Evolutionary conservation across 64 coral and sea anemone species (phyloP).

Genomic region (Porites australiensis): DNA sequence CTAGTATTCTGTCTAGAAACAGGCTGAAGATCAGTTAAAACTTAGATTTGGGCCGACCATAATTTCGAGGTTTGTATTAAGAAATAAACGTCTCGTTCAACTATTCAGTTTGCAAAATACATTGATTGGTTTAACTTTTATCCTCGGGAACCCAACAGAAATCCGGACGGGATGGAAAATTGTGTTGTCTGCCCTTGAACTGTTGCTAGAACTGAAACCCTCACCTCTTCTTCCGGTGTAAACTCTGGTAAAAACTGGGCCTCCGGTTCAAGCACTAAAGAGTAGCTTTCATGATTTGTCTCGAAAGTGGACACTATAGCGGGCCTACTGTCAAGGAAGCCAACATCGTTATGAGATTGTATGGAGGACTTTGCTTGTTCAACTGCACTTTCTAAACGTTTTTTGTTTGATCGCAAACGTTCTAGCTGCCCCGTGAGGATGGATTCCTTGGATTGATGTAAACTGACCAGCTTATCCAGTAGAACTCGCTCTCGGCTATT

Average conservation of each 20-base stretch:
- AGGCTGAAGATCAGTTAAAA: too few relatives aligned
- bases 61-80: too few relatives aligned
- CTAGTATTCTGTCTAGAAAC: too few relatives aligned
- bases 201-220: too few relatives aligned
- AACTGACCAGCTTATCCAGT: not conserved
- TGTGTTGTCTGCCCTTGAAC: too few relatives aligned
- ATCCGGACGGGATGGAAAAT: too few relatives aligned
- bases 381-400: not conserved
- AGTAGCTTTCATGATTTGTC: not conserved
- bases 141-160: too few relatives aligned
- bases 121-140: too few relatives aligned
- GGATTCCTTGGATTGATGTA: not conserved
- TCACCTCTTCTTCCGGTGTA: not conserved
- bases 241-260: not conserved
- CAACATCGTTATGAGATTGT: not conserved
- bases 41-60: too few relatives aligned
- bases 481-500: not conserved
- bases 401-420: not conserved
- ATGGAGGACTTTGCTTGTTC: not conserved
- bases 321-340: not conserved
- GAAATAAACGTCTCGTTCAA: too few relatives aligned
- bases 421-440: not conserved
- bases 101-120: too few relatives aligned
- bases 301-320: not conserved
- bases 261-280: not conserved